These are phyloP conservation scores for Harpagoxenus sublaevis DNA, from an alignment of 2,888 invertebrate genomes.

Conservation along the genomic window DNA sequence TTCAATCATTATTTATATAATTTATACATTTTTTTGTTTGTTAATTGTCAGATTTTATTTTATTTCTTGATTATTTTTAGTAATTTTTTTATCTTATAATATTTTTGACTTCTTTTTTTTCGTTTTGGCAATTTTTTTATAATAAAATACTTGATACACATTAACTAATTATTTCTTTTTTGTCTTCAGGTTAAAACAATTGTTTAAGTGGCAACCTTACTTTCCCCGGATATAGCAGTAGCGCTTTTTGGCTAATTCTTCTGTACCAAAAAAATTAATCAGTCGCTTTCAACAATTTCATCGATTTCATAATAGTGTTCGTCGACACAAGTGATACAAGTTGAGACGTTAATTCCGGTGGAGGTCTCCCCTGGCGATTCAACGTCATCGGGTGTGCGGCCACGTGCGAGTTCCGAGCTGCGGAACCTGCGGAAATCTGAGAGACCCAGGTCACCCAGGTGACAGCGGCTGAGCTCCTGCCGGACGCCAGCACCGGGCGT, in stretches of 20 bases:
- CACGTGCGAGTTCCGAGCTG: not conserved
- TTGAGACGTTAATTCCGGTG: not conserved
- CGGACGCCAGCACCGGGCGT: slow-evolving; percentile 34
- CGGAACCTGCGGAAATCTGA: slow-evolving; percentile 58
- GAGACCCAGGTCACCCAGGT: slow-evolving; percentile 52
- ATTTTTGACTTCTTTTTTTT: too few relatives aligned
- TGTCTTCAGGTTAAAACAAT: too few relatives aligned
- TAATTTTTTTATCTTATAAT: too few relatives aligned
- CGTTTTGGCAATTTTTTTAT: too few relatives aligned
- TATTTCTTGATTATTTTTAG: too few relatives aligned
- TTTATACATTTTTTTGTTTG: too few relatives aligned
- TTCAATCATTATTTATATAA: too few relatives aligned
- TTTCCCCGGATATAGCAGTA: not conserved
- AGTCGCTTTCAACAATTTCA: not conserved
- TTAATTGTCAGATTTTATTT: too few relatives aligned
- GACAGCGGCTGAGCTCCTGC: slow-evolving; percentile 62
- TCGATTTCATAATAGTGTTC: not conserved
- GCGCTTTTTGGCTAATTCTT: not conserved
- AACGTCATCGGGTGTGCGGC: slow-evolving; percentile 12
- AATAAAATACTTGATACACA: too few relatives aligned
- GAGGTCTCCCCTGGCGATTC: not conserved
- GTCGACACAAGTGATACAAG: not conserved
- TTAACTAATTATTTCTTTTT: too few relatives aligned
- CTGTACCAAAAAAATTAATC: not conserved
- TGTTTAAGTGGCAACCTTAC: too few relatives aligned